These are phyloP conservation scores for Setophaga petechia DNA, from an alignment of 2,113 vertebrate genomes.

Conservation along the genomic window DNA sequence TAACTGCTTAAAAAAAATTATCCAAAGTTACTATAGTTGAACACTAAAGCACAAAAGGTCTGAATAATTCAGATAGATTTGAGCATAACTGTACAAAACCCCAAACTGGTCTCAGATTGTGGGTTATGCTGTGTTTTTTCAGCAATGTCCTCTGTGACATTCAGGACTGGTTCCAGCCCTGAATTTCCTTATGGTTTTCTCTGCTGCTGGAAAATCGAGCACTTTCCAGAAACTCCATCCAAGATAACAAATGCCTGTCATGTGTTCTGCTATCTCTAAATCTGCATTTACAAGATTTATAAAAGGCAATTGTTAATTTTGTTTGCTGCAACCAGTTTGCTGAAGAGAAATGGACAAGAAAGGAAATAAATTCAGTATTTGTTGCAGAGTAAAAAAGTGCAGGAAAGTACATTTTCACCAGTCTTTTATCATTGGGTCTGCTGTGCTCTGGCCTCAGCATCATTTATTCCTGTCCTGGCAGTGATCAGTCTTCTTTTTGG, in stretches of 20 bases:
- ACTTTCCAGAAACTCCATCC: constrained; percentile 4
- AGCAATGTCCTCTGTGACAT: neutral
- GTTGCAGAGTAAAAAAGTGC: neutral
- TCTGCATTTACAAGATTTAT: constrained; percentile 46
- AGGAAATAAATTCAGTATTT: constrained; percentile 34
- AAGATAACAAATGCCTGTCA: constrained; percentile 18
- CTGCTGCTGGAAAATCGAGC: neutral
- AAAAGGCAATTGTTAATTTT: constrained; percentile 44
- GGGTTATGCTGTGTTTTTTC: neutral
- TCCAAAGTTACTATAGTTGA: neutral
- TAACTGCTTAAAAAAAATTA: neutral
- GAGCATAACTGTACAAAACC: neutral
- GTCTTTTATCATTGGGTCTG: neutral
- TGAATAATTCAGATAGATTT: neutral
- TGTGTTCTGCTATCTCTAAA: constrained; percentile 39
- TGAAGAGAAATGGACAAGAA: neutral
- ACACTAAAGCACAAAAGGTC: neutral
- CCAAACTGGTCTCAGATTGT: neutral
- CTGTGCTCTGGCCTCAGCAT: neutral
- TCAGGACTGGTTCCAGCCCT: neutral
- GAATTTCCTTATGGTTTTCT: neutral
- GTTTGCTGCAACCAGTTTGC: constrained; percentile 7
- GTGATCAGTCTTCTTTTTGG: neutral
- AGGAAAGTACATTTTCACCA: neutral
- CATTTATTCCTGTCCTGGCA: constrained; percentile 11